Base-by-base conservation (phyloP, 2,797 vertebrate genomes). In the Rachycentron canadum region DNA sequence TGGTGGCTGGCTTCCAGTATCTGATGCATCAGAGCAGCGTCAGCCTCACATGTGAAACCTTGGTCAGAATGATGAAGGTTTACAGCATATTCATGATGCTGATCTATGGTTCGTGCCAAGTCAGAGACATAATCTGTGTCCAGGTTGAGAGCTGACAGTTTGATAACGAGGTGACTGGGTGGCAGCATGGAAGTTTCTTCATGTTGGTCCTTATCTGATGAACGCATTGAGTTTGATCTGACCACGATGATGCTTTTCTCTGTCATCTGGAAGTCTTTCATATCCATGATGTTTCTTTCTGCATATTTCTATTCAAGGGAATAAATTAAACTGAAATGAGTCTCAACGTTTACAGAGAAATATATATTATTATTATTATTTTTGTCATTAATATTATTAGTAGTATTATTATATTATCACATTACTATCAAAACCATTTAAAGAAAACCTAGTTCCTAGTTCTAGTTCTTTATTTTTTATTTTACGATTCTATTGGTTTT, bases 181-280 rank as follows among this genome's bases (percentile, higher is more conserved):
- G 25, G 45, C 62, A 59, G 76, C 28, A 23, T 68, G 23, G 50
- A 3, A 21, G 23, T 2, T 30, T 76, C 47, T 63, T 86, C 50
- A 1, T 4, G 2, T 2, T 0, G 49, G n/a, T 73, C 67, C 0
- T 77, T 58, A 0, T 75, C 80, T 0, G 53, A 45, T 4, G 47
- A n/a, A 3, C 13, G 9, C 13, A 2, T 52, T 2, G 11, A 5
- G 1, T 30, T 28, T 0, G 32, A 25, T 1, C 47, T 1, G 1
- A 90, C 30, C 1, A 43, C 3, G 12, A 88, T 66, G 19, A 72
- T 23, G n/a, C 64, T 49, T 16, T 82, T 89, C 63, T 77, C 79
- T 0, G 7, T 52, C 68, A 88, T 70, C 52, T 78, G 60, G 55
- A 91, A 84, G 41, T 87, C 77, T 43, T 83, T 38, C 1, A 92